Percentiles rank a stretch among this genome's conserved stretches.
Evolutionary conservation across 2,888 invertebrate genomes (phyloP).

Genomic region (Orthonychiurus folsomi): DNA sequence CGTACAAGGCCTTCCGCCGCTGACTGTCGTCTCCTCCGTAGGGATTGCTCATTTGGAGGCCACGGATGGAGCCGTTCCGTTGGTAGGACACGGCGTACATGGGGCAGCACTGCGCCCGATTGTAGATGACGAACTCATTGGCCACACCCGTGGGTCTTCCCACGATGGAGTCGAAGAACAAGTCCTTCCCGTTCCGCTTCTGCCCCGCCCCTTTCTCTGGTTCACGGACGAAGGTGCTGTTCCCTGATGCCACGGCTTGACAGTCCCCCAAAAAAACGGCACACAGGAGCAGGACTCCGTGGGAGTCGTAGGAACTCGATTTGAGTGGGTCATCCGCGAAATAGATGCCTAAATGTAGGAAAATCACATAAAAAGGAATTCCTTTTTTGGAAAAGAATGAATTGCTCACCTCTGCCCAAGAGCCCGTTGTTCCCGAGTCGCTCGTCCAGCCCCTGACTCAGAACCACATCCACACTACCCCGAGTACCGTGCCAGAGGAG

Average conservation of each 20-base stretch:
- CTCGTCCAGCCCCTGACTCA: constrained; percentile 7
- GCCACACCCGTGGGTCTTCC: neutral
- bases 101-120: constrained; percentile 2
- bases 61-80: neutral
- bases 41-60: no score
- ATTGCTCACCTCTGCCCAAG: neutral
- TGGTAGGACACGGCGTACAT: neutral
- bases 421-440: neutral
- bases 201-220: neutral
- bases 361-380: no score
- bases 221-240: neutral
- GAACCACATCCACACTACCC: neutral
- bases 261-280: constrained; percentile 1
- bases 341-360: neutral
- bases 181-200: neutral
- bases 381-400: neutral
- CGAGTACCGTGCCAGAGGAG: neutral
- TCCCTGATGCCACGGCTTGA: neutral
- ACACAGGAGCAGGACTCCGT: neutral
- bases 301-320: neutral
- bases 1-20: constrained; percentile 4
- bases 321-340: constrained; percentile 1
- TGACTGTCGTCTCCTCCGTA: no score
- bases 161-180: constrained; percentile 5
- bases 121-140: constrained; percentile 3